Evolutionary conservation across 2,113 vertebrate genomes (phyloP), one percentile per base, ranked within the genome.

Genomic region (Gymnarchus niloticus): DNA sequence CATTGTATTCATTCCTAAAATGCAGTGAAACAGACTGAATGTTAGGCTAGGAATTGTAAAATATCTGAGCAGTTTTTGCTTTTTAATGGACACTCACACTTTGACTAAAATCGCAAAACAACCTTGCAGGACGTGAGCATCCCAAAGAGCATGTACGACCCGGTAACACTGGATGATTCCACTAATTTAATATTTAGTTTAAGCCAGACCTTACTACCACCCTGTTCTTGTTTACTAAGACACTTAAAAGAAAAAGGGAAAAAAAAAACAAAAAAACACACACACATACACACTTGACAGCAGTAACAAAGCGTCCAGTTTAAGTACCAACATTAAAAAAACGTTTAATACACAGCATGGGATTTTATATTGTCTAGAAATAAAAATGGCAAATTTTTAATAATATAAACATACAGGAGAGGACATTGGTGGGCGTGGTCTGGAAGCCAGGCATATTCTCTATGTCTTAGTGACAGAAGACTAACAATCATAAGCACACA

Each of bases 1-100:
- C 95, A 97, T 95, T 83, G 95, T 91, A 92, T 96, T 97, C 88
- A 97, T 92, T 59, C 91, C 98, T 99, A 88, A 51, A 76, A 84
- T 87, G 77, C 93, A 89, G 28, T 33, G 41, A 73, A 90, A 0
- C 89, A 5, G 56, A 56, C 37, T 48, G 33, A 78, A 78, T 78
- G 76, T 78, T 78, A 78, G 41, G 44, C 44, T 10, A 3, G 6
- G 7, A 7, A 78, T n/a, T n/a, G 17, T 21, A 10, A 78, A 46
- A 14, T 37, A 78, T 48, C 9, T 78, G 7, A 78, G 41, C 41
- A 23, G 44, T 4, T 23, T 19, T 69, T 17, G 28, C 37, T n/a
- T 73, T 41, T 19, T 73, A 14, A 48, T 78, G 46, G 46, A 48
- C 17, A 77, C 37, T 69, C 61, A 69, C 33, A 17, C 65, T 19